Base-by-base conservation (phyloP, 2,797 vertebrate genomes). In the Rachycentron canadum region DNA sequence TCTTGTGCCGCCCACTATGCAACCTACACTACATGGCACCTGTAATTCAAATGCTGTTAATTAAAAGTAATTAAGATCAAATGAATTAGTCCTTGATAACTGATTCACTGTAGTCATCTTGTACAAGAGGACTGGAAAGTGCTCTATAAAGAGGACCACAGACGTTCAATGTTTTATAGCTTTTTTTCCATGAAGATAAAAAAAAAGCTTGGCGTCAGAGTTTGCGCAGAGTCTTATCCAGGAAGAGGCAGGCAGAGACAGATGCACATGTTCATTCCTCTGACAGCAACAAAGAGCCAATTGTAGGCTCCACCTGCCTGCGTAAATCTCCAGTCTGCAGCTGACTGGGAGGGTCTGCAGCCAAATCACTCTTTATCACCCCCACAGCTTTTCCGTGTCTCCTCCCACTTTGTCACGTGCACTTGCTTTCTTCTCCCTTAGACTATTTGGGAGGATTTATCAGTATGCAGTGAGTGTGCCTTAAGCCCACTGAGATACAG, bases 241-340 rank as follows among this genome's bases (percentile, higher is more conserved):
- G 76, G 75, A 84, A 83, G 88, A 90, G 88, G 90, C 89, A 84
- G 88, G 84, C 87, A 76, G 77, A 91, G 78, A 83, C 88, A 86
- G 84, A 90, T 78, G 91, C 93, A 95, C 93, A 94, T 92, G 92
- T 91, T 92, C 83, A 71, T 86, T 92, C 88, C 86, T 88, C 88
- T 78, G 86, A 88, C 83, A 77, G 83, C 90, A 90, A 94, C 94
- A 94, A 94, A 95, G 94, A 93, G 87, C 84, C 88, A 87, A 92
- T 92, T 95, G 94, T 94, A 91, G 80, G 86, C 92, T 92, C 92
- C 92, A 95, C 94, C 93, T 95, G 93, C 88, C 66, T 21, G 89
- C 68, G 75, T 88, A 83, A 86, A 89, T 84, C 88, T 85, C 63
- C 57, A 80, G 69, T 89, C 79, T 75, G 87, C 81, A 91, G 89